phyloP scores from a whole-genome alignment of 1,140 invertebrate species.

The Leptestheria dahalacensis region DNA sequence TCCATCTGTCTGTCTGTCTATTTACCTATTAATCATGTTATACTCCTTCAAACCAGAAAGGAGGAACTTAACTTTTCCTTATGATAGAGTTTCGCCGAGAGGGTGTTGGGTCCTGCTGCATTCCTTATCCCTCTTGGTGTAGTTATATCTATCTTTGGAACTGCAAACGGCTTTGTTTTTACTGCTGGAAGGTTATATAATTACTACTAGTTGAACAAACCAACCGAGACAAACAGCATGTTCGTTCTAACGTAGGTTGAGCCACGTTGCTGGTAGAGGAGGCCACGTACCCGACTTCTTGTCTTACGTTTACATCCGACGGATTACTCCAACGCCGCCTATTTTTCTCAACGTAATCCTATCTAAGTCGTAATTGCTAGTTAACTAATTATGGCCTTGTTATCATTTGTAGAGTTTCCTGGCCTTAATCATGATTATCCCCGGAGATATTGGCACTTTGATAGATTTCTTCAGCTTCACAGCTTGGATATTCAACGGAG shows the following conservation, averaged over 20 bases:
- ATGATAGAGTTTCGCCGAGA: constrained; percentile 44
- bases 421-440: constrained; percentile 50
- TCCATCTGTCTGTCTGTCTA: neutral
- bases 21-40: too few species aligned
- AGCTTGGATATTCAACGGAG: constrained; percentile 75
- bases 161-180: constrained; percentile 56
- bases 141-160: constrained; percentile 55
- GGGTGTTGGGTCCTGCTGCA: constrained; percentile 38
- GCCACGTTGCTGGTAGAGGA: constrained; percentile 38
- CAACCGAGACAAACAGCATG: neutral
- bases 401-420: constrained; percentile 46
- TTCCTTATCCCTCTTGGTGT: constrained; percentile 55
- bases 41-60: too few species aligned
- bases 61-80: too few species aligned
- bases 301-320: constrained; percentile 36
- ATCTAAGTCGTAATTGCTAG: neutral
- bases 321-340: constrained; percentile 36
- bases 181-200: constrained; percentile 43
- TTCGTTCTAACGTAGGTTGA: constrained; percentile 25
- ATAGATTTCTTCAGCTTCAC: constrained; percentile 82
- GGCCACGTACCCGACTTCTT: constrained; percentile 38
- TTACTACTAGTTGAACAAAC: neutral
- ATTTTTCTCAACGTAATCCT: constrained; percentile 36
- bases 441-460: constrained; percentile 56
- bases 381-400: neutral